These are phyloP conservation scores for Macrosiphum euphorbiae DNA, from an alignment of 2,888 invertebrate genomes.

Conservation along the genomic window DNA sequence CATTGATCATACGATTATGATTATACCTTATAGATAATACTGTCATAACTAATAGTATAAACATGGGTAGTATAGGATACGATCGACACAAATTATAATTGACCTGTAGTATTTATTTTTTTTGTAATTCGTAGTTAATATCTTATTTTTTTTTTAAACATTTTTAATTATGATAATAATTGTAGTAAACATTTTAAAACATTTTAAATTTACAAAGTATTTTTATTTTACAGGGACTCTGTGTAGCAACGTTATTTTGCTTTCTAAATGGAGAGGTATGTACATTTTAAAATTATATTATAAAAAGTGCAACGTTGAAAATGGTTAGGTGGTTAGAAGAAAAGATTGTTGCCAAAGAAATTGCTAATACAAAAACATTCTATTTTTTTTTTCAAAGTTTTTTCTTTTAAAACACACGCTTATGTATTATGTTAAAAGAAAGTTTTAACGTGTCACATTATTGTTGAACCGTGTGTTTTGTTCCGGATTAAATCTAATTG, in stretches of 20 bases:
- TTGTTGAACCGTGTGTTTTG: neutral
- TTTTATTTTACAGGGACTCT: slow-evolving; percentile 80
- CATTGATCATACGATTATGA: no score
- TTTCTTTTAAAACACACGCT: neutral
- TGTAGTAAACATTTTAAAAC: neutral
- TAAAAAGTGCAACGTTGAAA: neutral
- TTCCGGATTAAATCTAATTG: neutral
- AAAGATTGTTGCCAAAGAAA: neutral
- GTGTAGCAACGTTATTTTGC: slow-evolving; percentile 91
- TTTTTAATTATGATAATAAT: neutral
- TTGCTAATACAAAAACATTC: neutral
- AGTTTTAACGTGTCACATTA: neutral
- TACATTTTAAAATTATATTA: neutral
- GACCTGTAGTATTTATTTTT: neutral
- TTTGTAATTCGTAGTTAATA: neutral
- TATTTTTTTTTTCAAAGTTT: neutral
- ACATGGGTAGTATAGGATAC: neutral
- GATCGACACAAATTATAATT: neutral
- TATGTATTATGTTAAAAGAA: neutral
- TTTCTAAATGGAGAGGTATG: slow-evolving; percentile 95
- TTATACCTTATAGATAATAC: neutral
- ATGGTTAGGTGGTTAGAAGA: neutral
- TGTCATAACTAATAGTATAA: no score
- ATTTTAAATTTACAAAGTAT: neutral
- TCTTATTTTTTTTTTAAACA: neutral